These are phyloP conservation scores for Peromyscus attwateri DNA, from an alignment of 2,797 vertebrate species.

Conservation along the genomic window DNA sequence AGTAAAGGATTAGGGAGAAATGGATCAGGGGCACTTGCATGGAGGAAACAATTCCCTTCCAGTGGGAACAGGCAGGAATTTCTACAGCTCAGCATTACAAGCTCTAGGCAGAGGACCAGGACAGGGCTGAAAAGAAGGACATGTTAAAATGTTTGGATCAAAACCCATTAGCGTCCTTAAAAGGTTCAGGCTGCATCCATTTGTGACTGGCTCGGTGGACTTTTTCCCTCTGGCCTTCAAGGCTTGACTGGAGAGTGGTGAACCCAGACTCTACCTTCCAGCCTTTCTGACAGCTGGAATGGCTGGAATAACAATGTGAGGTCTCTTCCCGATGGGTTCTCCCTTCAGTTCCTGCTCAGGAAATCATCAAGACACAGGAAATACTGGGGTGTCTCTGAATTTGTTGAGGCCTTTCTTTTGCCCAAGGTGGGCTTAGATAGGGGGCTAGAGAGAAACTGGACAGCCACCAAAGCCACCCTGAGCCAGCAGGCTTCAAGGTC, in stretches of 20 bases:
- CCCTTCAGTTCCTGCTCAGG: not conserved
- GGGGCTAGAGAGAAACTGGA: not conserved
- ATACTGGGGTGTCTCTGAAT: not conserved
- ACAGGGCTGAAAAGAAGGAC: not conserved
- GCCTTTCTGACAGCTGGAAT: not conserved
- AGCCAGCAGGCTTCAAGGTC: not conserved
- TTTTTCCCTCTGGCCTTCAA: not conserved
- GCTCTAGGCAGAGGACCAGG: not conserved
- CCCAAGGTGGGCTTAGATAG: not conserved
- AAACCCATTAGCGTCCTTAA: not conserved
- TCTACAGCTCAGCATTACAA: not conserved
- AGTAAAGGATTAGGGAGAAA: not conserved
- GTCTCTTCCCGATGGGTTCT: not conserved
- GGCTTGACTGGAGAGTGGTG: not conserved
- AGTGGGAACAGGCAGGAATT: not conserved
- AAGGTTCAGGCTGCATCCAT: not conserved
- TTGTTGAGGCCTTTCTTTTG: not conserved
- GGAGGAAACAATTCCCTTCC: not conserved
- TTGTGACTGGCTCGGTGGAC: too few species aligned
- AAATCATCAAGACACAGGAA: not conserved
- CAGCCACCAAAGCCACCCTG: not conserved
- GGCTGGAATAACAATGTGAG: not conserved
- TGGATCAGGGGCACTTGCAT: not conserved
- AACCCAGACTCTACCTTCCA: not conserved
- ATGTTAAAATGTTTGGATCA: not conserved